Conservation (phyloP, 2,888 invertebrate species). For the Coleophora flavipennella region DNA sequence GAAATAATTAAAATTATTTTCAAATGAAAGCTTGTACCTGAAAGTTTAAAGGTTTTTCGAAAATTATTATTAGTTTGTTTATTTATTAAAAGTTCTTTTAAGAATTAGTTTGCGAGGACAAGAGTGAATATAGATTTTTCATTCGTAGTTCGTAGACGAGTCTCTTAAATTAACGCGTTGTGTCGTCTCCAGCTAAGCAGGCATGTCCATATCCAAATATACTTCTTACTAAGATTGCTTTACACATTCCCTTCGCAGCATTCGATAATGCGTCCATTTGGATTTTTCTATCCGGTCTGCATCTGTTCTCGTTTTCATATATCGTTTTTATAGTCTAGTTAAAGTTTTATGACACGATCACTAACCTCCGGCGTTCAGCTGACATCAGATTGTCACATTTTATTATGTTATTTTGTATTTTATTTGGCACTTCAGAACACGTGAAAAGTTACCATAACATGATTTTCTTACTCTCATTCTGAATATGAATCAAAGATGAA, state of each 20-base stretch:
- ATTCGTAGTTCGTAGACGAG: no score
- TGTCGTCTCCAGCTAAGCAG: conserved; percentile 28
- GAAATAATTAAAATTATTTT: no score
- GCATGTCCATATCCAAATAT: conserved; percentile 48
- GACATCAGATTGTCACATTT: not conserved
- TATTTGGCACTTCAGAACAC: not conserved
- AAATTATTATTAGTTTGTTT: not conserved
- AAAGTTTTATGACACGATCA: conserved; percentile 13
- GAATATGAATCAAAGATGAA: no score
- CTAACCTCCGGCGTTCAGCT: conserved; percentile 6
- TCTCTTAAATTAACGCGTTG: conserved; percentile 35
- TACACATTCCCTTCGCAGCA: conserved; percentile 23
- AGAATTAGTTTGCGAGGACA: not conserved
- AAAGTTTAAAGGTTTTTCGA: not conserved
- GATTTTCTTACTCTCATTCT: no score
- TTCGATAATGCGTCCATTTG: conserved; percentile 31
- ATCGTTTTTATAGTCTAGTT: conserved; percentile 17
- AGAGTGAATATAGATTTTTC: conserved; percentile 27
- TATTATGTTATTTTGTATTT: conserved; percentile 3
- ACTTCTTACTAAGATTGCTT: conserved; percentile 36
- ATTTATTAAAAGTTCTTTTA: not conserved
- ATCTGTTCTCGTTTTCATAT: conserved; percentile 24
- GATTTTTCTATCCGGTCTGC: conserved; percentile 37
- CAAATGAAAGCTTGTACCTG: no score
- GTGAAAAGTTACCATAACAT: no score